phyloP scores from a whole-genome alignment of 2,888 invertebrate species.

The Chrysopilus asiliformis region DNA sequence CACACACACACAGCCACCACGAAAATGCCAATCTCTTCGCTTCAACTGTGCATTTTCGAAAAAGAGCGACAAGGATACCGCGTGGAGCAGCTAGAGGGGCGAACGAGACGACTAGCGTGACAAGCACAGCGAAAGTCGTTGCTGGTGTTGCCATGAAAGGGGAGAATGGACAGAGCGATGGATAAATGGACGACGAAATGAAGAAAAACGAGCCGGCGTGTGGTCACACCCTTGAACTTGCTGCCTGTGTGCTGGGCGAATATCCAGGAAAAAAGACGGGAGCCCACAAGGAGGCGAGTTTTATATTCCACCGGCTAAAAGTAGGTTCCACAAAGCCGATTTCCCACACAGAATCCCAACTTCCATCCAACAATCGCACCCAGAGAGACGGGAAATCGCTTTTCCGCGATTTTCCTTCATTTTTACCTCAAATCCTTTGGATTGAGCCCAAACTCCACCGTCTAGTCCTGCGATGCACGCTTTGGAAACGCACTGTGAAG shows the following conservation, averaged over 20 bases:
- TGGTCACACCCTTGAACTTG: conserved; percentile 37
- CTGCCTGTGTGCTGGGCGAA: too few relatives aligned
- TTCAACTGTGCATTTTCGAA: conserved; percentile 3
- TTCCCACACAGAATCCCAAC: background rate
- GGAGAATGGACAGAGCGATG: conserved; percentile 9
- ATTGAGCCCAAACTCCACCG: conserved; percentile 91
- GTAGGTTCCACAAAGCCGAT: background rate
- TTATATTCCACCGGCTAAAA: too few relatives aligned
- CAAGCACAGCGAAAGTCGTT: too few relatives aligned
- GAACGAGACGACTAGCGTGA: too few relatives aligned
- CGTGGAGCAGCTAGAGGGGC: too few relatives aligned
- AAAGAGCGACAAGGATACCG: conserved; percentile 1
- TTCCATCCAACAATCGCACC: background rate
- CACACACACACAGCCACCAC: background rate
- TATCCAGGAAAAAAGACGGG: too few relatives aligned
- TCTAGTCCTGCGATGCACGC: conserved; percentile 92
- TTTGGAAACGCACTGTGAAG: conserved; percentile 87
- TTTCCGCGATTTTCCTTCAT: conserved; percentile 10
- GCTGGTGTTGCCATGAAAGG: conserved; percentile 3
- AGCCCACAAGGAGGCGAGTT: too few relatives aligned
- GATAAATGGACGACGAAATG: conserved; percentile 8
- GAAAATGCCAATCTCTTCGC: background rate
- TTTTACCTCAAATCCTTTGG: conserved; percentile 88
- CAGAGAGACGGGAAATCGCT: background rate
- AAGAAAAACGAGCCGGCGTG: conserved; percentile 15